These are phyloP conservation scores for Oryzias javanicus DNA, from an alignment of 2,113 vertebrate species.

Conservation along the genomic window DNA sequence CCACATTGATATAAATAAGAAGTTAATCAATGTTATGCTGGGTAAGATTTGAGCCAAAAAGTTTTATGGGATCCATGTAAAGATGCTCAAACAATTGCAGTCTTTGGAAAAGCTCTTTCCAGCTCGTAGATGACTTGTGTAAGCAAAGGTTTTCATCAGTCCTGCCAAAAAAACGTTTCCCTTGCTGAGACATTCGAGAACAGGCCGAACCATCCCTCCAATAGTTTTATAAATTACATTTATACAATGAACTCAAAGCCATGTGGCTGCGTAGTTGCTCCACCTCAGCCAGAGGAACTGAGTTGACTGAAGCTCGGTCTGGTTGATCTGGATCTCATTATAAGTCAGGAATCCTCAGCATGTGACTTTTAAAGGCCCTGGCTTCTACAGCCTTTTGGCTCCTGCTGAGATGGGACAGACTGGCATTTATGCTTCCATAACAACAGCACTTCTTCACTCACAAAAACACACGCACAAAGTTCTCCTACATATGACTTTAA, in stretches of 20 bases:
- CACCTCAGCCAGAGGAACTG: slow-evolving; percentile 42
- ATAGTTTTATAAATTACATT: slow-evolving; percentile 24
- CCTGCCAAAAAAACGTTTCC: slow-evolving; percentile 2
- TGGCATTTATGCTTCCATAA: slow-evolving; percentile 42
- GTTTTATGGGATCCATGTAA: slow-evolving; percentile 1
- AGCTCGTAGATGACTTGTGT: background rate
- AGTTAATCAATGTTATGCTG: slow-evolving; percentile 31
- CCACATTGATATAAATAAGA: slow-evolving; percentile 15
- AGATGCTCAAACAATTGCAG: slow-evolving; percentile 9
- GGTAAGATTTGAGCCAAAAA: slow-evolving; percentile 33
- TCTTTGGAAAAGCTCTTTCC: slow-evolving; percentile 2
- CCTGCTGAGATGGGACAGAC: slow-evolving; percentile 45
- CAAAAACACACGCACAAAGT: slow-evolving; percentile 4
- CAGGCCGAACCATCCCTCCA: slow-evolving; percentile 5
- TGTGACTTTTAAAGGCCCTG: slow-evolving; percentile 54
- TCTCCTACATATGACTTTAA: slow-evolving; percentile 1
- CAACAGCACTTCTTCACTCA: slow-evolving; percentile 20
- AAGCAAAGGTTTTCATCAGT: slow-evolving; percentile 6
- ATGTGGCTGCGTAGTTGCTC: slow-evolving; percentile 17
- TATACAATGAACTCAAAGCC: slow-evolving; percentile 22
- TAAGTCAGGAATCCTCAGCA: slow-evolving; percentile 58
- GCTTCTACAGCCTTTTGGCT: slow-evolving; percentile 46
- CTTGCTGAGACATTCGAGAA: slow-evolving; percentile 1
- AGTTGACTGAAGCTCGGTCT: slow-evolving; percentile 39
- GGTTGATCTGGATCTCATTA: slow-evolving; percentile 68